phyloP scores from a whole-genome alignment of 2,888 invertebrate species.

The Chrysina gloriosa region DNA sequence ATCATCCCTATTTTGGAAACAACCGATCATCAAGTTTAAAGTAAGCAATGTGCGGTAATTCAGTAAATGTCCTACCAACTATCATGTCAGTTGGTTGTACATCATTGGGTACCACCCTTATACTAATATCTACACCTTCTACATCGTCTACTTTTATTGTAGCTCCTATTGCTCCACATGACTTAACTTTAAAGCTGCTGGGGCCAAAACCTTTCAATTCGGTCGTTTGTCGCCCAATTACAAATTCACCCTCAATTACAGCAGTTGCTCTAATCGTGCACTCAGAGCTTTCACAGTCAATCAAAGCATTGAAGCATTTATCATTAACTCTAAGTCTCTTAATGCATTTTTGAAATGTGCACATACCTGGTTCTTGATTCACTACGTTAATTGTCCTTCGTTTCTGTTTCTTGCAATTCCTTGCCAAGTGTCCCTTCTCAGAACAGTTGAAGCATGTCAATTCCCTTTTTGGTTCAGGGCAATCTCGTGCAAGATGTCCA shows the following conservation, averaged over 20 bases:
- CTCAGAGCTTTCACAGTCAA: neutral
- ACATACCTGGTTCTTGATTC: neutral
- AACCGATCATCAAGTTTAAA: neutral
- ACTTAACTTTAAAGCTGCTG: neutral
- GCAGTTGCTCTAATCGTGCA: neutral
- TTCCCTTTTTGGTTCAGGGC: too few relatives aligned
- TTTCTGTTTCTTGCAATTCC: neutral
- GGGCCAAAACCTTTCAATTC: neutral
- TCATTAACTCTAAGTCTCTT: neutral
- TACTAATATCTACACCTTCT: neutral
- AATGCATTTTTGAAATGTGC: neutral
- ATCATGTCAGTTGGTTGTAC: neutral
- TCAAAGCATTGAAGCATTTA: neutral
- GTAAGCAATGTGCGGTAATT: neutral
- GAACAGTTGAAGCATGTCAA: too few relatives aligned
- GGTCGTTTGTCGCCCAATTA: neutral
- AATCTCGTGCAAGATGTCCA: too few relatives aligned
- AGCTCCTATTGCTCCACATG: neutral
- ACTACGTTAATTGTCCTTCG: neutral
- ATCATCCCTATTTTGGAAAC: neutral
- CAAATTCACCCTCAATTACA: neutral
- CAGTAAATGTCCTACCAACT: too few relatives aligned
- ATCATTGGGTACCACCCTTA: neutral
- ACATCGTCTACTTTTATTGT: neutral
- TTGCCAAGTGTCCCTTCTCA: neutral